Conservation (phyloP, 2,113 vertebrate species). For the Chrysochloris asiatica region DNA sequence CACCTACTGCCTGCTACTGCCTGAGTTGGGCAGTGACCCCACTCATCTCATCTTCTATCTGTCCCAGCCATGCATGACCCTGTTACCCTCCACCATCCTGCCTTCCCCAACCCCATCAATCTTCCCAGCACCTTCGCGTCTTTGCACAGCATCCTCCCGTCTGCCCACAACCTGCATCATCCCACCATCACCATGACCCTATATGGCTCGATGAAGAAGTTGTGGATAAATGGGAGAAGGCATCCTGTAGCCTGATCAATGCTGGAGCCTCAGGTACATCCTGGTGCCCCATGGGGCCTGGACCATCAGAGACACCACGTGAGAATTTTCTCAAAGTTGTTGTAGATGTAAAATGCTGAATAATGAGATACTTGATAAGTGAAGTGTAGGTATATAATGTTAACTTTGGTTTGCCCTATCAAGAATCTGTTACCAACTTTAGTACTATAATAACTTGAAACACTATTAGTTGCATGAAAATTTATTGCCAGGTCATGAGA, state of each 20-base stretch:
- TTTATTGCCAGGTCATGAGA: constrained; percentile 21
- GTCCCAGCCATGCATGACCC: no score
- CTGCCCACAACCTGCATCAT: no score
- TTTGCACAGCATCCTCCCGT: not conserved
- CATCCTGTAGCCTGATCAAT: not conserved
- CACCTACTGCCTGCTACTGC: no score
- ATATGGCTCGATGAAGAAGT: not conserved
- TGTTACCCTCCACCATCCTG: no score
- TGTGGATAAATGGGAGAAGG: not conserved
- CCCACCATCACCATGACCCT: not conserved
- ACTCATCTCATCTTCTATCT: no score
- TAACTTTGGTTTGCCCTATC: not conserved
- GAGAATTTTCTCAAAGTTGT: not conserved
- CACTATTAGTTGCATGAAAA: not conserved
- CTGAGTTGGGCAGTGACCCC: no score
- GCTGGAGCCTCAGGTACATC: not conserved
- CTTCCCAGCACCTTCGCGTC: not conserved
- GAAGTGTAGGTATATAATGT: not conserved
- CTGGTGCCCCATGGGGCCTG: not conserved
- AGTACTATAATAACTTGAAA: no score
- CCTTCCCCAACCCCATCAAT: no score
- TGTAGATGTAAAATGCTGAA: not conserved
- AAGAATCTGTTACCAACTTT: not conserved
- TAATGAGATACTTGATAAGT: not conserved
- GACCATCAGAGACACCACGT: not conserved